Evolutionary conservation across 2,113 vertebrate genomes (phyloP).

Genomic region (Leucopsar rothschildi): DNA sequence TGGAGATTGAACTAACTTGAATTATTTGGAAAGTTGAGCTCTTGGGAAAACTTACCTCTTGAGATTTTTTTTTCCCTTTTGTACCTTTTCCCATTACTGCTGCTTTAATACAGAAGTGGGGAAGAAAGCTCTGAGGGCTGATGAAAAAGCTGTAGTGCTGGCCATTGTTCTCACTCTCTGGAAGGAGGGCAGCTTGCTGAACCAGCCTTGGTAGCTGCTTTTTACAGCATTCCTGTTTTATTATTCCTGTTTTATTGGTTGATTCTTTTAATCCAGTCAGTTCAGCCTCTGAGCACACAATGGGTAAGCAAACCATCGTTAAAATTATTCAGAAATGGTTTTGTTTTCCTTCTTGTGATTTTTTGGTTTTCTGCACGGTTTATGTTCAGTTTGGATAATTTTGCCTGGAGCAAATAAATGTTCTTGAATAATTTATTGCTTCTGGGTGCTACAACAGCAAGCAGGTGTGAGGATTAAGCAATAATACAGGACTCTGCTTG

Average conservation of each 20-base stretch:
- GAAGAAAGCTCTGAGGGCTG: background rate
- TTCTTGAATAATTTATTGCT: background rate
- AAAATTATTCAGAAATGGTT: background rate
- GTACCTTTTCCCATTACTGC: background rate
- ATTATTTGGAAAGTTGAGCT: background rate
- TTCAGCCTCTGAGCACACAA: background rate
- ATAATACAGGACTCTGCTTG: background rate
- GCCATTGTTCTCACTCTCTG: background rate
- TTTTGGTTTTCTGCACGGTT: background rate
- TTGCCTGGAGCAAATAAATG: background rate
- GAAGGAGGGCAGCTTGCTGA: background rate
- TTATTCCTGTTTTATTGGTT: background rate
- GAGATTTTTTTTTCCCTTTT: background rate
- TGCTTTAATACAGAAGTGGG: background rate
- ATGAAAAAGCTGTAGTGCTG: background rate
- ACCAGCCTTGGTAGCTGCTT: background rate
- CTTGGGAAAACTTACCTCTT: background rate
- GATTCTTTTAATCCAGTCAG: background rate
- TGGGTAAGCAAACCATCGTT: background rate
- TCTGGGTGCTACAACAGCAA: background rate
- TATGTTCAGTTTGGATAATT: background rate
- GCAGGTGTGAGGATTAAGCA: background rate
- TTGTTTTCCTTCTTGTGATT: background rate
- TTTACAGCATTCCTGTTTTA: background rate
- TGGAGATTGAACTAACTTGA: background rate